Conservation (phyloP, 2,888 invertebrate genomes). For the Gastrophysa polygoni region DNA sequence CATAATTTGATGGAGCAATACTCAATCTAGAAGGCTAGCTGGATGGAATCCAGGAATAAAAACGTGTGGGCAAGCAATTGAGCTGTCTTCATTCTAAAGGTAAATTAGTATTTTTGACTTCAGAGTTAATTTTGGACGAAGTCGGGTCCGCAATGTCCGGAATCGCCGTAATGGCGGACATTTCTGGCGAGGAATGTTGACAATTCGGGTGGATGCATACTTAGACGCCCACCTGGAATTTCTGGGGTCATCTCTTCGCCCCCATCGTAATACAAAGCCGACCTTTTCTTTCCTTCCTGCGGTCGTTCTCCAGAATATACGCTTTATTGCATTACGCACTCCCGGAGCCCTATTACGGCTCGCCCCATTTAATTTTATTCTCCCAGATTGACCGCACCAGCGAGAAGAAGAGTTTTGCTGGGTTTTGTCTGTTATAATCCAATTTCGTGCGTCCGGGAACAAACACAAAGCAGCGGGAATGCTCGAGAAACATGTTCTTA, state of each 20-base stretch:
- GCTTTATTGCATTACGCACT: constrained; percentile 44
- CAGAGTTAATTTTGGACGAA: background rate
- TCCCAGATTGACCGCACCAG: constrained; percentile 34
- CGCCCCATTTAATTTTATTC: constrained; percentile 39
- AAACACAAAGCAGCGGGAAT: background rate
- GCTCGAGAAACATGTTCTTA: too few relatives aligned
- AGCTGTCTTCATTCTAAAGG: background rate
- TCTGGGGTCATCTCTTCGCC: constrained; percentile 41
- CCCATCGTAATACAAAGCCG: constrained; percentile 28
- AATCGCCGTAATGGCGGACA: constrained; percentile 50
- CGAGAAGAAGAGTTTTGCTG: constrained; percentile 10
- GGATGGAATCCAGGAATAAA: too few relatives aligned
- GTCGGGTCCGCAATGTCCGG: constrained; percentile 43
- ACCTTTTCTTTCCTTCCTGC: constrained; percentile 28
- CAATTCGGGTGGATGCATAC: constrained; percentile 47
- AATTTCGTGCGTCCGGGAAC: constrained; percentile 5
- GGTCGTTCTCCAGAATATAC: constrained; percentile 32
- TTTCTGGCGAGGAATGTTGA: constrained; percentile 55
- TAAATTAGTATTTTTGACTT: background rate
- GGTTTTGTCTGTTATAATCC: constrained; percentile 18
- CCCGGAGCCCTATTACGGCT: constrained; percentile 34
- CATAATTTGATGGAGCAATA: background rate
- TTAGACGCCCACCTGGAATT: constrained; percentile 46
- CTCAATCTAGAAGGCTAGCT: too few relatives aligned
- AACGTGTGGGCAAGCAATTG: background rate